These are phyloP conservation scores for Zeus faber DNA, from an alignment of 2,113 vertebrate genomes.

Conservation along the genomic window DNA sequence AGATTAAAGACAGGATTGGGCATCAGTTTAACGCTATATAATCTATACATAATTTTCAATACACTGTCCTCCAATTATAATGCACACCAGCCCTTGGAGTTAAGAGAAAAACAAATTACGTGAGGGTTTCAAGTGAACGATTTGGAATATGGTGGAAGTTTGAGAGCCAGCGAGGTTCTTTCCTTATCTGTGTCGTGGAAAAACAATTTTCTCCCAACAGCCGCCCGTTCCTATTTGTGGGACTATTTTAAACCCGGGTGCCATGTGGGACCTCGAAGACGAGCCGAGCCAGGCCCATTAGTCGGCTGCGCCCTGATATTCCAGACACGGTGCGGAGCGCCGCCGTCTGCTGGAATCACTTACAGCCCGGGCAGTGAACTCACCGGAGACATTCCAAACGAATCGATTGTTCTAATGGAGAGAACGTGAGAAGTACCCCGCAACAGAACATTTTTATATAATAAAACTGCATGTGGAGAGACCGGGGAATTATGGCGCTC, in stretches of 20 bases:
- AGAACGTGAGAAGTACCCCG: not conserved
- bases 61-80: slow-evolving; percentile 14
- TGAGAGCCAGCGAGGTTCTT: too few relatives aligned
- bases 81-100: slow-evolving; percentile 6
- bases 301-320: slow-evolving; percentile 21
- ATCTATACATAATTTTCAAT: slow-evolving; percentile 15
- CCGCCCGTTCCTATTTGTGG: slow-evolving; percentile 27
- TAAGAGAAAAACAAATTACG: not conserved
- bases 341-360: not conserved
- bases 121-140: not conserved
- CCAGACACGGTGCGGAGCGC: slow-evolving; percentile 26
- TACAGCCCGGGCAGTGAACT: too few relatives aligned
- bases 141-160: too few relatives aligned
- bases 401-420: slow-evolving; percentile 20
- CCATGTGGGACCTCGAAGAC: slow-evolving; percentile 22
- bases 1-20: slow-evolving; percentile 63
- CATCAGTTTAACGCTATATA: slow-evolving; percentile 43
- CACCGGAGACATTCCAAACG: not conserved
- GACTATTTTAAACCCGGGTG: slow-evolving; percentile 40
- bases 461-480: slow-evolving; percentile 17
- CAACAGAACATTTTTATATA: slow-evolving; percentile 3
- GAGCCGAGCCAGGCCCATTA: slow-evolving; percentile 26
- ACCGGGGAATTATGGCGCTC: slow-evolving; percentile 8
- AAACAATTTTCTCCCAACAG: too few relatives aligned
- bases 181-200: too few relatives aligned